Base-by-base conservation (phyloP, 2,113 vertebrate species). In the Progne subis region DNA sequence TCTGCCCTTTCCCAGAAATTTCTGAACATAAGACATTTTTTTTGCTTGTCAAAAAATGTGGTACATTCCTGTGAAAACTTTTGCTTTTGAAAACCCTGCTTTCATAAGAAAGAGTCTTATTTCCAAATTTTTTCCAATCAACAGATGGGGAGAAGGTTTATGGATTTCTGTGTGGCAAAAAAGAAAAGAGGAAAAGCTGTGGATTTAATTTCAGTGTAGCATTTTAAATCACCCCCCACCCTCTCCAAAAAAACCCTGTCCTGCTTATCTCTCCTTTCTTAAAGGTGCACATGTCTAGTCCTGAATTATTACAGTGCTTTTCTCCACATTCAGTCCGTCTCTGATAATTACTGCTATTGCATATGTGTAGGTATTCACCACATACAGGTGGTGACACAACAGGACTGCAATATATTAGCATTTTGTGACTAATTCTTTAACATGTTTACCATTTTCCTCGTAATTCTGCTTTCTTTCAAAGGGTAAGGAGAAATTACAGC, bases 391-490 rank as follows among this genome's bases (percentile, higher is more conserved):
- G 70, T 86, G 50, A 87, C 67, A 93, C 69, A 93, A 79, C 52
- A 90, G 64, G 65, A 72, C 21, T 55, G 49, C 72, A 86, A 72
- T 56, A 69, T 63, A 88, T 85, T 92, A 88, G 71, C 86, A 82
- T 77, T 68, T 84, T 55, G 74, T 56, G 78, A 90, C 69, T 72
- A 83, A 55, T 82, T 95, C 88, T 93, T 88, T 95, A 94, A 82
- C 72, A 57, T 90, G 75, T 96, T 97, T 97, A 93, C 77, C 82
- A 49, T 90, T 94, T 94, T 60, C 70, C 90, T 93, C 37, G 43
- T 80, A 93, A 94, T 95, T 90, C 60, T 94, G 47, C 88, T 84
- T 94, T 88, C 88, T 93, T 97, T 56, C 71, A 89, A 87, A 96
- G 63, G 84, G 18, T 57, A 79, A 85, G 49, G 39, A 71, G 47